Evolutionary conservation across 2,888 invertebrate genomes (phyloP).

Genomic region (Drosophila nigricruria): DNA sequence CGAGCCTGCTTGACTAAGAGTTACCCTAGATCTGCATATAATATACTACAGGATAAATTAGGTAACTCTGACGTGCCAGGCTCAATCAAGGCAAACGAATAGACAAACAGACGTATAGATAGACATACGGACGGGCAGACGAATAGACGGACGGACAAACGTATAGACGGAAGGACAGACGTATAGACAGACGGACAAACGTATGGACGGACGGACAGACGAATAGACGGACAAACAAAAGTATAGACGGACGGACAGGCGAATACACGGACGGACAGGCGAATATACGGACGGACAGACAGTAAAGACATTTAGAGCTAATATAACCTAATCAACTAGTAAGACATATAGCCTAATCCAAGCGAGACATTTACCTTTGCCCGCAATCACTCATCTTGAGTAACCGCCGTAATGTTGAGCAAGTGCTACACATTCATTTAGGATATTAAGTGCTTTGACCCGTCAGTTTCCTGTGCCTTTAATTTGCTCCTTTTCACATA

Average conservation of each 20-base stretch:
- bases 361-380: not conserved
- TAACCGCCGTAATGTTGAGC: constrained; percentile 25
- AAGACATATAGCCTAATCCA: not conserved
- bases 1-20: not conserved
- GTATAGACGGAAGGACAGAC: too few relatives aligned
- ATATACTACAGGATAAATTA: too few relatives aligned
- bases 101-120: not conserved
- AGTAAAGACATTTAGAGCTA: not conserved
- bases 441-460: constrained; percentile 34
- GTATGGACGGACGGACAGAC: too few relatives aligned
- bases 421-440: constrained; percentile 33
- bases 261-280: not conserved
- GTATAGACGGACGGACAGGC: too few relatives aligned
- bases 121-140: not conserved
- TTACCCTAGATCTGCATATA: too few relatives aligned
- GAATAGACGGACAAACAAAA: not conserved
- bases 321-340: not conserved
- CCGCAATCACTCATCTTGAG: constrained; percentile 8
- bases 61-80: too few relatives aligned
- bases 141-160: not conserved
- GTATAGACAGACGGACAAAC: too few relatives aligned
- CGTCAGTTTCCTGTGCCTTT: constrained; percentile 24
- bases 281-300: not conserved
- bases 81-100: too few relatives aligned
- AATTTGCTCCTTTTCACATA: constrained; percentile 66